Base-by-base conservation (phyloP, 2,888 invertebrate species). In the Ametastegia equiseti region DNA sequence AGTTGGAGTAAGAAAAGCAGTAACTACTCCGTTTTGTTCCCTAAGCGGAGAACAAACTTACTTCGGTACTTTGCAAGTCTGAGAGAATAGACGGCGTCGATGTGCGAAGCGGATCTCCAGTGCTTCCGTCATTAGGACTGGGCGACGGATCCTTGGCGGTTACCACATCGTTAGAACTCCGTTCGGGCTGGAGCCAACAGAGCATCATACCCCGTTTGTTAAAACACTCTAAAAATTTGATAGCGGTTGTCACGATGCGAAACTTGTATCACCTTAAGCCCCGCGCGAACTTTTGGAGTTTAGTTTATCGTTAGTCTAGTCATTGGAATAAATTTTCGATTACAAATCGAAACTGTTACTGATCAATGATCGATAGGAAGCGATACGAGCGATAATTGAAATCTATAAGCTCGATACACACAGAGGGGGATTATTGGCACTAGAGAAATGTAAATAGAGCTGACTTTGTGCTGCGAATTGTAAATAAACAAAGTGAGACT, bases 21-120 rank as follows among this genome's bases (percentile, higher is more conserved):
- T n/a, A 7, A 11, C n/a, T 36, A n/a, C 65, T 2, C 33, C 15
- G n/a, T 54, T 19, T 57, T 27, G 57, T 60, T 23, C 15, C 60
- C 5, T 23, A 19, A 39, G 11, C 33, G 5, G 3, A 11, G 11
- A 19, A 30, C 15, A 63, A 50, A 27, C 84, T 88, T 86, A 91
- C 91, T 85, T 91, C 91, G 27, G 90, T 90, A 80, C 91, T 91
- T 45, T 90, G 88, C 54, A 91, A 84, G 80, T 91, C 90, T 5
- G 90, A 90, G 63, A 91, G 83, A 63, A 88, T 84, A 15, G 91
- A 90, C 13, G 89, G 87, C 65, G 86, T 86, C 36, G 88, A 88
- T 36, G 86, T 78, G 19, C 86, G 88, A 47, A 84, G 79, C 7
- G 82, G 81, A 79, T 88, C 88, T 54, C 88, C 87, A 81, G 85